Base-by-base conservation (phyloP, 2,113 vertebrate species). In the Amia ocellicauda region DNA sequence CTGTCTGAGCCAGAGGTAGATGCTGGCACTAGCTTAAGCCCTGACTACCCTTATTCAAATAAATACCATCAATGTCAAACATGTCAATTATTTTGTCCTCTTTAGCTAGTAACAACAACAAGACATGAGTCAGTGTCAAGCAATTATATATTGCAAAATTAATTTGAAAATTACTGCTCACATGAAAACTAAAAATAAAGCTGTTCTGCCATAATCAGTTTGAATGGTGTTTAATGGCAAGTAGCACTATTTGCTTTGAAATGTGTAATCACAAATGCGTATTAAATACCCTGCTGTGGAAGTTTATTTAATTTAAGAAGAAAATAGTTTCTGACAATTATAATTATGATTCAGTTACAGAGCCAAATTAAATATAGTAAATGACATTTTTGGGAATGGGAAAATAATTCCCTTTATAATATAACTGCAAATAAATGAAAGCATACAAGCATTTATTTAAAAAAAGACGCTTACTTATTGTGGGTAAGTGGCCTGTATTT, bases 31-130 rank as follows among this genome's bases (percentile, higher is more conserved):
- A 20, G 13, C 26, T 42, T 7, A 29, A 0, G 16, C 52, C 17
- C 69, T 79, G 76, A 74, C 74, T 74, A 73, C 68, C 45, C 68
- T 72, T 50, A 69, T 75, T 78, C 63, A 78, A 77, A 78, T 78
- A 79, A 84, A 86, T 77, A 75, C 64, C 69, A 64, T 59, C 66
- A 57, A 58, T 45, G 60, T 59, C 74, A 45, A 75, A 52, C 71
- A 73, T 50, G 70, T 79, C 77, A 81, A 60, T 80, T 77, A 77
- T 73, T 76, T 74, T 72, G 63, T 62, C 67, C 42, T 60, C 64
- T 20, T 19, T 8, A 61, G 79, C 83, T 82, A 86, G 77, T 78
- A 66, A 75, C 77, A 85, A 83, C 80, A 85, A 83, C 80, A 83
- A 60, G 69, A 55, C 2, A 31, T 20, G 14, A 47, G 4, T 63